Conservation (phyloP, 2,888 invertebrate genomes). For the Mimachlamys varia region DNA sequence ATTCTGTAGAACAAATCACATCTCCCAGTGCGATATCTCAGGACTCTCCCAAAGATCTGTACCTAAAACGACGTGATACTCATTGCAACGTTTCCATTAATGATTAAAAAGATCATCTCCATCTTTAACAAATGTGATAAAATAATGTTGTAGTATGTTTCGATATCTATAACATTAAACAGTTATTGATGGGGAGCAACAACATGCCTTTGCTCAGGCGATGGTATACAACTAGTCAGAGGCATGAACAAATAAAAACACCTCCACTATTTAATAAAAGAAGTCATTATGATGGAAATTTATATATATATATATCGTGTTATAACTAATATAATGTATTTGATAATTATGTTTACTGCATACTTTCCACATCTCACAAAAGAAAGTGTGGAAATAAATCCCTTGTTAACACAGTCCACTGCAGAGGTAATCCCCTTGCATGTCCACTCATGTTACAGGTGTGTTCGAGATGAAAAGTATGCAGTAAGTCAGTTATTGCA, state of each 20-base stretch:
- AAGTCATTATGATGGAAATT: too few relatives aligned
- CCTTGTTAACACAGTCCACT: too few relatives aligned
- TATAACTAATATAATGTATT: too few relatives aligned
- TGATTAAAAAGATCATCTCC: background rate
- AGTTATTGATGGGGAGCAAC: background rate
- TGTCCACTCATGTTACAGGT: too few relatives aligned
- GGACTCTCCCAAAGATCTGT: background rate
- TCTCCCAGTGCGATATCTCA: background rate
- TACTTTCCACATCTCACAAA: too few relatives aligned
- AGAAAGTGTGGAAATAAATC: too few relatives aligned
- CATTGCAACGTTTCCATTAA: background rate
- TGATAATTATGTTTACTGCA: too few relatives aligned
- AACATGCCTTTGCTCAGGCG: background rate
- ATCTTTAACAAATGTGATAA: background rate
- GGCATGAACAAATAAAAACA: background rate
- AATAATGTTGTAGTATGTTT: background rate
- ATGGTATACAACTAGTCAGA: background rate
- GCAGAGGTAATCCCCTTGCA: too few relatives aligned
- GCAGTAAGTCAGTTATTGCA: too few relatives aligned
- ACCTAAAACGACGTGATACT: background rate
- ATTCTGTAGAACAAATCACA: conserved; percentile 47
- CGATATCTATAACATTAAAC: too few relatives aligned
- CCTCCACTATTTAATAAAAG: background rate
- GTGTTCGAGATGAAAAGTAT: too few relatives aligned
- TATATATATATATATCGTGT: too few relatives aligned